Base-by-base conservation (phyloP, 2,797 vertebrate genomes). In the Acrocephalus scirpaceus region DNA sequence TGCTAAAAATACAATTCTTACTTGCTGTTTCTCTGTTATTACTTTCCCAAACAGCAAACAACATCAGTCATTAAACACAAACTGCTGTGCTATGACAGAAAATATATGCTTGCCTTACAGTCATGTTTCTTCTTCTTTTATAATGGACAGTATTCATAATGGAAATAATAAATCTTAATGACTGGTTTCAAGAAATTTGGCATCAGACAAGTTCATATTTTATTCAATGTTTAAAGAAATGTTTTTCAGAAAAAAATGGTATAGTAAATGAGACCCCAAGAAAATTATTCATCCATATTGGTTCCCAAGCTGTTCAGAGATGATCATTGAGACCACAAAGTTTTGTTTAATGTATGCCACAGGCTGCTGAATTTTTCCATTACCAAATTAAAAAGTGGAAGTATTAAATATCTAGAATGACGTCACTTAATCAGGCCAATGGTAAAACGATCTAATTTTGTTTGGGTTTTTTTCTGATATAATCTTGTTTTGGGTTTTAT, bases 21-120 rank as follows among this genome's bases (percentile, higher is more conserved):
- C 85, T 96, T 90, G 94, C 81, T 93, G 81, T 94, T 97, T 95
- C 89, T 91, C 76, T 95, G 88, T 94, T 96, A 96, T 90, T 97
- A 96, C 84, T 96, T 96, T 94, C 58, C 72, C 75, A 91, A 93
- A 97, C 56, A 88, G 81, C 96, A 97, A 96, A 97, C 95, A 96
- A 90, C 93, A 97, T 97, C 92, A 96, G 95, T 96, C 97, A 97
- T 51, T 76, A 86, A 95, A 97, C 96, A 97, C 86, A 91, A 96
- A 96, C 96, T 96, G 95, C 95, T 97, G 95, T 96, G 95, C 76
- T 93, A 72, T 96, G 95, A 97, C 94, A 96, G 96, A 90, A 97
- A 97, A 97, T 97, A 81, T 95, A 96, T 93, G 94, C 93, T 96
- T 97, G 95, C 95, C 96, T 97, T 97, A 95, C 86, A 96, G 97